These are phyloP conservation scores for Tinea trinotella DNA, from an alignment of 2,888 invertebrate species.

Conservation along the genomic window DNA sequence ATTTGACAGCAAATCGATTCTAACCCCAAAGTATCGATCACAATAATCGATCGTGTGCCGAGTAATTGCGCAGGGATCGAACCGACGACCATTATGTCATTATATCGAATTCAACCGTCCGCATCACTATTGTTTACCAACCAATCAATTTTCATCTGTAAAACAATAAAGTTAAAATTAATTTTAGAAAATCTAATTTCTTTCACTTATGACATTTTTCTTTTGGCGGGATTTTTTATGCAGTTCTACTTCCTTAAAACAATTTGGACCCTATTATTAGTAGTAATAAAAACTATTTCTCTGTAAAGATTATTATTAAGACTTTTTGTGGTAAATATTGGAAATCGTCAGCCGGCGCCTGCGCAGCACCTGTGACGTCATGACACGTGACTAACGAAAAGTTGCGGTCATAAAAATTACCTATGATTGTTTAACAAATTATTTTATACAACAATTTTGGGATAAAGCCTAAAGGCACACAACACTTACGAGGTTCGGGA, in stretches of 20 bases:
- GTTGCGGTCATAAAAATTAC: constrained; percentile 12
- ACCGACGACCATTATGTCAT: constrained; percentile 68
- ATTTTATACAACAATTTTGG: background rate
- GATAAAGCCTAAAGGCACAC: background rate
- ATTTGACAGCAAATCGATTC: constrained; percentile 57
- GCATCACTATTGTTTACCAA: constrained; percentile 51
- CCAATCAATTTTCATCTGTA: constrained; percentile 23
- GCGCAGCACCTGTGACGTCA: constrained; percentile 47
- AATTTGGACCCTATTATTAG: background rate
- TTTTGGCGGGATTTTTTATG: constrained; percentile 1
- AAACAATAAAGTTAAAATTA: constrained; percentile 23
- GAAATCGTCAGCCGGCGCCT: constrained; percentile 27
- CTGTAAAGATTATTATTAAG: background rate
- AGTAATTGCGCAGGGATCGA: constrained; percentile 67
- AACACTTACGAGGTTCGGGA: no score
- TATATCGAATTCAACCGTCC: constrained; percentile 43
- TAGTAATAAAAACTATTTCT: background rate
- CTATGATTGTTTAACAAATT: constrained; percentile 7
- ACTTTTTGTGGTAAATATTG: background rate
- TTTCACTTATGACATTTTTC: background rate
- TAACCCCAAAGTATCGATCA: constrained; percentile 68
- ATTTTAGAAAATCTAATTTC: background rate
- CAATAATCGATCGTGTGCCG: constrained; percentile 72
- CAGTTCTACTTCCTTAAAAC: background rate
- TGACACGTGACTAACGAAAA: constrained; percentile 18